phyloP scores from a whole-genome alignment of 2,888 invertebrate species.

The Toxonevra muliebris region DNA sequence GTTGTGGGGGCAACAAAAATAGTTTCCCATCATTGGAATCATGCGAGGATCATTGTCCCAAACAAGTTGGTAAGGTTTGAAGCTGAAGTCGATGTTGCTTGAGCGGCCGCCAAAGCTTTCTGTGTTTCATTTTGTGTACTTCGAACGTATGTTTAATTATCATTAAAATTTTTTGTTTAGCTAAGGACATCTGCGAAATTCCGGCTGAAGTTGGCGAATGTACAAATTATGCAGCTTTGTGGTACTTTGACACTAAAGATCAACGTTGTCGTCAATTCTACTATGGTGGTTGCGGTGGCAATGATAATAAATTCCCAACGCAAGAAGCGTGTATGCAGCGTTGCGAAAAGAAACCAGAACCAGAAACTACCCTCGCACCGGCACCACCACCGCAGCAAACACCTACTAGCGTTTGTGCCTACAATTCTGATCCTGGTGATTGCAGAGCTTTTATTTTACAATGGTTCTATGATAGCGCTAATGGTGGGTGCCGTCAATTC shows the following conservation, averaged over 20 bases:
- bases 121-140: conserved; percentile 26
- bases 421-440: conserved; percentile 67
- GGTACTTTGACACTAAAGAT: conserved; percentile 84
- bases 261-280: conserved; percentile 82
- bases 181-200: conserved; percentile 76
- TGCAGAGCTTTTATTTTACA: conserved; percentile 77
- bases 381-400: conserved; percentile 23
- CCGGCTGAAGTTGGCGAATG: conserved; percentile 83
- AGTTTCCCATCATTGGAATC: conserved; percentile 78
- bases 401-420: conserved; percentile 67
- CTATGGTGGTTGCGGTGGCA: conserved; percentile 93
- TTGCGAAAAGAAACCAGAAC: conserved; percentile 70
- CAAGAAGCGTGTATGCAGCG: conserved; percentile 73
- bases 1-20: conserved; percentile 91
- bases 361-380: conserved; percentile 45
- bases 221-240: conserved; percentile 76
- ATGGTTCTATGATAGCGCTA: conserved; percentile 84
- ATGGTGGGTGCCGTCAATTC: conserved; percentile 79
- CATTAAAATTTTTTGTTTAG: conserved; percentile 56
- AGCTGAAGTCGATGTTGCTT: conserved; percentile 35
- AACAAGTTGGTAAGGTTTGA: conserved; percentile 76
- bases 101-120: conserved; percentile 41
- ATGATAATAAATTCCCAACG: conserved; percentile 83
- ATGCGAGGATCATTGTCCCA: conserved; percentile 82
- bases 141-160: background rate